Conservation (phyloP, 2,797 vertebrate species). For the Parauchenoglanis punctatus region DNA sequence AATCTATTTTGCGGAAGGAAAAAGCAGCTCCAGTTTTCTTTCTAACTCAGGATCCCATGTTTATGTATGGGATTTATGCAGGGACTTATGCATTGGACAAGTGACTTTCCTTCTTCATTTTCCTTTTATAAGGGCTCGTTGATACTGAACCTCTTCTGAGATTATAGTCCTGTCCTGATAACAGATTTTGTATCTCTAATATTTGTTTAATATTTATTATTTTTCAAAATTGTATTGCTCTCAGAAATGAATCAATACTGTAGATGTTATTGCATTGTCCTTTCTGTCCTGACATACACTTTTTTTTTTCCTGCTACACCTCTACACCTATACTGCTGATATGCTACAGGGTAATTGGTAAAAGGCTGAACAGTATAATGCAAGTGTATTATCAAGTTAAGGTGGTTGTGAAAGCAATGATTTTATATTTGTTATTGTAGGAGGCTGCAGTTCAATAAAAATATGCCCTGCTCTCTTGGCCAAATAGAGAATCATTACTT, state of each 20-base stretch:
- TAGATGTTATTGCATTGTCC: conserved; percentile 11
- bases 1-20: conserved; percentile 18
- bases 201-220: conserved; percentile 18
- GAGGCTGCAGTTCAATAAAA: conserved; percentile 2
- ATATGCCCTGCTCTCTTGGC: conserved; percentile 6
- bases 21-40: neutral
- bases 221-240: neutral
- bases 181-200: conserved; percentile 2
- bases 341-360: conserved; percentile 42
- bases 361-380: conserved; percentile 2
- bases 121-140: conserved; percentile 17
- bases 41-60: conserved; percentile 31
- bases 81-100: conserved; percentile 35
- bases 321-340: conserved; percentile 42
- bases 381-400: conserved; percentile 24
- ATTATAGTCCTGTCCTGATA: neutral
- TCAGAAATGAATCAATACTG: neutral
- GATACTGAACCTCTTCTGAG: neutral
- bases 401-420: conserved; percentile 5
- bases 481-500: conserved; percentile 1
- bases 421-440: conserved; percentile 13
- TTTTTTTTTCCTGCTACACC: neutral
- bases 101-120: conserved; percentile 17
- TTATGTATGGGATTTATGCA: conserved; percentile 28
- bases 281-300: neutral